phyloP scores from a whole-genome alignment of 1,140 invertebrate genomes.

The Aporrectodea caliginosa region DNA sequence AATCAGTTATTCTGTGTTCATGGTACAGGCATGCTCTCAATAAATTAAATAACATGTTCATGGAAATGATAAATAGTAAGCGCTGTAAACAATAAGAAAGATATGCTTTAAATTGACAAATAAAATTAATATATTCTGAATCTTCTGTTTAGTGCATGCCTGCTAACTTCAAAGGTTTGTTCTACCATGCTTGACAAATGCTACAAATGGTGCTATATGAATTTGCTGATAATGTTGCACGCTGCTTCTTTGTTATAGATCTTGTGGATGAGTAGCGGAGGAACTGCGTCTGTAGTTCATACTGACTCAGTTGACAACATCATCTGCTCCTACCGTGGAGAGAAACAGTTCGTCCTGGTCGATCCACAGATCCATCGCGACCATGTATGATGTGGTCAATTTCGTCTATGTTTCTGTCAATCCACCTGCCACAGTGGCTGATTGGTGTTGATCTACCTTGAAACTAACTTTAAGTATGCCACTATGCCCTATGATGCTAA shows the following conservation, averaged over 20 bases:
- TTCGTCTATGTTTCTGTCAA: constrained; percentile 7
- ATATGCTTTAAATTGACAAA: neutral
- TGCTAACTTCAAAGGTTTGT: neutral
- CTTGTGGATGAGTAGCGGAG: constrained; percentile 56
- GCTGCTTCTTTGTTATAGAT: constrained; percentile 13
- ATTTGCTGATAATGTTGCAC: constrained; percentile 33
- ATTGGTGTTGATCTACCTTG: no score
- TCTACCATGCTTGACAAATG: neutral
- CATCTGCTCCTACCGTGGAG: constrained; percentile 51
- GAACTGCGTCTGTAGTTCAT: constrained; percentile 53
- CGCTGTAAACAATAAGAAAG: neutral
- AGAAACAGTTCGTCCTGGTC: constrained; percentile 49
- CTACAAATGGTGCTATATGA: neutral
- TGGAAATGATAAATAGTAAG: neutral
- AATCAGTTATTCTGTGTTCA: no score
- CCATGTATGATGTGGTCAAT: no score
- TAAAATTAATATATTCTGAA: neutral
- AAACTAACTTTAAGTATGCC: no score
- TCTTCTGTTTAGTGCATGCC: neutral
- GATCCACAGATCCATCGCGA: constrained; percentile 47
- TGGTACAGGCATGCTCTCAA: no score
- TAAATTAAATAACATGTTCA: no score
- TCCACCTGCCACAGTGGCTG: constrained; percentile 5
- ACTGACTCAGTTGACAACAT: constrained; percentile 54
- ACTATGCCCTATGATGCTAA: no score